Evolutionary conservation across 1,140 invertebrate genomes (phyloP).

Genomic region (Eulimnadia texana): DNA sequence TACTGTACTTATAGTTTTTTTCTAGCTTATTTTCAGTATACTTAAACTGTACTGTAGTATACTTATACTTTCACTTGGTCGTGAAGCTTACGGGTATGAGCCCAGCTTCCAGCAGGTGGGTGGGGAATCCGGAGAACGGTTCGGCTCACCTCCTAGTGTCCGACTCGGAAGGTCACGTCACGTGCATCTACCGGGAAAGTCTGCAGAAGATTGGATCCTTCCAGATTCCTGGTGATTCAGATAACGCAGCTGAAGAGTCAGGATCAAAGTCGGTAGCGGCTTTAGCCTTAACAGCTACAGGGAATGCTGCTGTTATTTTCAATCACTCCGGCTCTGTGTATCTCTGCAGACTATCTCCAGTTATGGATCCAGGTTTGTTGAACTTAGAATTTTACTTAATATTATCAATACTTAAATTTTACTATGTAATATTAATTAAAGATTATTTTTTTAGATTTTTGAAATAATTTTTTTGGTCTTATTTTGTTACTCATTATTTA

Average conservation of each 20-base stretch:
- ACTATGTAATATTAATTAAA: background rate
- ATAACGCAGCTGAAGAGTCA: background rate
- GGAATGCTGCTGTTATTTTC: slow-evolving; percentile 9
- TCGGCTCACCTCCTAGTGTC: slow-evolving; percentile 43
- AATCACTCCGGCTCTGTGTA: slow-evolving; percentile 2
- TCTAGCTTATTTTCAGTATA: no score
- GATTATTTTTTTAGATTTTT: no score
- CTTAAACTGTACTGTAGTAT: no score
- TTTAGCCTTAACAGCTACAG: slow-evolving; percentile 6
- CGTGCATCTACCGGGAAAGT: slow-evolving; percentile 55
- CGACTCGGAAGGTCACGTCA: slow-evolving; percentile 56
- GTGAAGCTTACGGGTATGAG: background rate
- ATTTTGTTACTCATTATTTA: no score
- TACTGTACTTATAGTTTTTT: no score
- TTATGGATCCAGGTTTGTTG: slow-evolving; percentile 15
- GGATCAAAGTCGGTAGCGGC: background rate
- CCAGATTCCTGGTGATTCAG: background rate
- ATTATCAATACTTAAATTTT: background rate
- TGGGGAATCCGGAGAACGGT: background rate
- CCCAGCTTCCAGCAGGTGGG: background rate
- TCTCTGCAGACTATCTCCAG: slow-evolving; percentile 13
- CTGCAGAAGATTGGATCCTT: slow-evolving; percentile 43
- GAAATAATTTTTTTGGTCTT: no score
- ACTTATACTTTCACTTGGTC: no score
- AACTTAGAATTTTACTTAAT: background rate